Evolutionary conservation across 2,888 invertebrate species (phyloP).

Genomic region (Nephrocerus scutellatus): DNA sequence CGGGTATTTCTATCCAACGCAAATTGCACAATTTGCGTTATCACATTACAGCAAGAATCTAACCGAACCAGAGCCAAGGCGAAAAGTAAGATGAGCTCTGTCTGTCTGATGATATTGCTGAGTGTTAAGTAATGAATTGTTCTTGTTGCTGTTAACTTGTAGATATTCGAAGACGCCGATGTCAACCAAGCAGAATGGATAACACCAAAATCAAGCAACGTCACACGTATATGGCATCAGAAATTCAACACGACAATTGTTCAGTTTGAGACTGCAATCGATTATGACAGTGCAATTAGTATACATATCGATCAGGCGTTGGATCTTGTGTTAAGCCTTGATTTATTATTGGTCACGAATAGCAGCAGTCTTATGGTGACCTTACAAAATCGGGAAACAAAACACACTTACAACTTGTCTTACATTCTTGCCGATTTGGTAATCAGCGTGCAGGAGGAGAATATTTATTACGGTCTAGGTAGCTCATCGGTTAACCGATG

Average conservation of each 20-base stretch:
- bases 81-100: constrained; percentile 44
- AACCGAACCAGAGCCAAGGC: constrained; percentile 73
- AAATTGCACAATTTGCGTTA: constrained; percentile 96
- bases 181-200: constrained; percentile 63
- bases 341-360: constrained; percentile 67
- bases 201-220: constrained; percentile 61
- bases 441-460: constrained; percentile 67
- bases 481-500: constrained; percentile 54
- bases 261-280: constrained; percentile 66
- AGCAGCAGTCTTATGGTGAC: constrained; percentile 70
- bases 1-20: constrained; percentile 96
- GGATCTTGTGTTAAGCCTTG: constrained; percentile 70
- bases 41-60: constrained; percentile 95
- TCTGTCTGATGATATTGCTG: background rate
- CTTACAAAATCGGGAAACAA: constrained; percentile 69
- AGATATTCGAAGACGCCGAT: constrained; percentile 68
- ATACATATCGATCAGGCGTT: constrained; percentile 61
- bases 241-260: constrained; percentile 57
- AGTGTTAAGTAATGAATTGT: background rate
- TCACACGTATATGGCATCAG: constrained; percentile 57
- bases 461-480: constrained; percentile 84
- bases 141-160: background rate
- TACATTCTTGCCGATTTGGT: constrained; percentile 70
- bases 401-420: constrained; percentile 72
- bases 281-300: constrained; percentile 60